Conservation (phyloP, 2,888 invertebrate species). For the Baronia brevicornis region DNA sequence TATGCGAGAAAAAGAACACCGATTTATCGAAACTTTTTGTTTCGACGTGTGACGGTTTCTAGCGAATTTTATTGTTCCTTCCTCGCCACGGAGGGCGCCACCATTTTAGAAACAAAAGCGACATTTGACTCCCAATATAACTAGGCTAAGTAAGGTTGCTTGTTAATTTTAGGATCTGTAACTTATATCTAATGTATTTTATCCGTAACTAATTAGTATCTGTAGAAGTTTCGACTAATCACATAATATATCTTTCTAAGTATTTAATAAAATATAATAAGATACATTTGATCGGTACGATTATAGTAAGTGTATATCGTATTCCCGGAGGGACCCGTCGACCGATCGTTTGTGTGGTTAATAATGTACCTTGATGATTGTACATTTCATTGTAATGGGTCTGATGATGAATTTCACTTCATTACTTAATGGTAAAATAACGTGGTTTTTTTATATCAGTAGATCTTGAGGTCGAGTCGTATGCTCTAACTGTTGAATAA, state of each 20-base stretch:
- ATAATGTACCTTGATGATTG: slow-evolving; percentile 45
- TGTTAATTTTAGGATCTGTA: slow-evolving; percentile 42
- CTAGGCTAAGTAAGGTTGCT: slow-evolving; percentile 43
- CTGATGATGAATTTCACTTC: slow-evolving; percentile 26
- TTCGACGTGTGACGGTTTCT: no score
- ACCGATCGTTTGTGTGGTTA: slow-evolving; percentile 41
- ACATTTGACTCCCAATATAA: slow-evolving; percentile 23
- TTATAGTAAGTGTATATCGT: slow-evolving; percentile 16
- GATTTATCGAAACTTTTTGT: no score
- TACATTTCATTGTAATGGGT: slow-evolving; percentile 73
- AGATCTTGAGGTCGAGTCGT: slow-evolving; percentile 11
- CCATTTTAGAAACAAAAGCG: no score
- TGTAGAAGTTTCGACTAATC: slow-evolving; percentile 37
- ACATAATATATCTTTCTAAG: slow-evolving; percentile 30
- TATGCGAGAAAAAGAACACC: no score
- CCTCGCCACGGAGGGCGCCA: no score
- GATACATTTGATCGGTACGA: slow-evolving; percentile 43
- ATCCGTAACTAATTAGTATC: slow-evolving; percentile 36
- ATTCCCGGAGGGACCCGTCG: slow-evolving; percentile 23
- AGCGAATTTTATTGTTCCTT: no score
- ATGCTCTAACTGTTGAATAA: slow-evolving; percentile 18
- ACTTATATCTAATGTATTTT: slow-evolving; percentile 41
- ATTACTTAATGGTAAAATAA: slow-evolving; percentile 18
- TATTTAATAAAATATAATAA: slow-evolving; percentile 37
- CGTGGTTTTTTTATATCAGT: slow-evolving; percentile 11